phyloP scores from a whole-genome alignment of 2,888 invertebrate genomes.

The Aphrophora alni region DNA sequence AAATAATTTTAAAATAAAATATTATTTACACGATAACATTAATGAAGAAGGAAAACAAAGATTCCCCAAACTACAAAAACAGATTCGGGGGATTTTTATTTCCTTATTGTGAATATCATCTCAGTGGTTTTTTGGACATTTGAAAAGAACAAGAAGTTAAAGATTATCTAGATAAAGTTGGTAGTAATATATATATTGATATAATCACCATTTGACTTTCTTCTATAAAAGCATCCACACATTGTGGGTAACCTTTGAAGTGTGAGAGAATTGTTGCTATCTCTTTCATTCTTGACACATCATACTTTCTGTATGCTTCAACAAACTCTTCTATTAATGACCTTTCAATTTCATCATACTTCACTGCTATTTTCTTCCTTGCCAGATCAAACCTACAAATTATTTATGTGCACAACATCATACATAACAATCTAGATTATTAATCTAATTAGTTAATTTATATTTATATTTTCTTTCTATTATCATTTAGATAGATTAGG shows the following conservation, averaged over 20 bases:
- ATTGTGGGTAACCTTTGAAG: constrained; percentile 96
- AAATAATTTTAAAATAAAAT: too few relatives aligned
- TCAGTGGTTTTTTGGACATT: too few relatives aligned
- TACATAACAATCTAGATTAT: background rate
- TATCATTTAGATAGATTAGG: too few relatives aligned
- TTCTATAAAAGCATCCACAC: constrained; percentile 96
- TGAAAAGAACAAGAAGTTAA: too few relatives aligned
- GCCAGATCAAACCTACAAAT: constrained; percentile 73
- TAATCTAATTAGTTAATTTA: background rate
- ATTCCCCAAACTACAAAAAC: too few relatives aligned
- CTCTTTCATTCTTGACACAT: constrained; percentile 89
- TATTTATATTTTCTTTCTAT: too few relatives aligned
- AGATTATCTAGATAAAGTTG: too few relatives aligned
- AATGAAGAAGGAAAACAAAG: too few relatives aligned
- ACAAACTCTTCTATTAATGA: constrained; percentile 94
- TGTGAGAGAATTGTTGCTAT: constrained; percentile 91
- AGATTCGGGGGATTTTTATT: too few relatives aligned
- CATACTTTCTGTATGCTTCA: constrained; percentile 83
- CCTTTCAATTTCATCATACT: constrained; percentile 89
- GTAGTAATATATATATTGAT: constrained; percentile 57
- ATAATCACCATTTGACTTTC: constrained; percentile 84
- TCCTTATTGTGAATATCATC: too few relatives aligned
- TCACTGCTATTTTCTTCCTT: constrained; percentile 83
- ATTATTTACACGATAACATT: too few relatives aligned
- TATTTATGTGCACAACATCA: background rate